phyloP scores from a whole-genome alignment of 2,113 vertebrate genomes.

The Syngnathoides biaculeatus region DNA sequence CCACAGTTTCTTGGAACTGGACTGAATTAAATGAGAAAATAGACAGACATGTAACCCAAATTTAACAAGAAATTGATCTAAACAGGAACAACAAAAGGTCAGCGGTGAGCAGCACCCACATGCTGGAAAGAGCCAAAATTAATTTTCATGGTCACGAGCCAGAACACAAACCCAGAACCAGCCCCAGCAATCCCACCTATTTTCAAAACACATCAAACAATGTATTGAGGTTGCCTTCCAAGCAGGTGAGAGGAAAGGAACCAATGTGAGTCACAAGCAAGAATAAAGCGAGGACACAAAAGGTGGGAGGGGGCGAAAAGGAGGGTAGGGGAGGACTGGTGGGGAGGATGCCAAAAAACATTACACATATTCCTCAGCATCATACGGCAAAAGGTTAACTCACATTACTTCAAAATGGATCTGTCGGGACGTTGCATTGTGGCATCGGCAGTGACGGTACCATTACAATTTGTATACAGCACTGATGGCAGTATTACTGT shows the following conservation, averaged over 20 bases:
- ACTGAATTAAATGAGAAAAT: background rate
- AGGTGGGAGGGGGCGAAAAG: background rate
- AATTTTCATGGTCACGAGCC: background rate
- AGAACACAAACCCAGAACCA: background rate
- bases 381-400: background rate
- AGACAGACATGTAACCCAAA: background rate
- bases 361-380: background rate
- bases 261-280: constrained; percentile 13
- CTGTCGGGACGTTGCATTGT: background rate
- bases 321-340: background rate
- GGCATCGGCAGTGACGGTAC: background rate
- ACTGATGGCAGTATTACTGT: background rate
- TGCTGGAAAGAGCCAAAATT: background rate
- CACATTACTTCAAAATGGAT: background rate
- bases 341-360: background rate
- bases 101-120: too few species aligned
- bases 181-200: constrained; percentile 6
- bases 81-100: background rate
- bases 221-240: constrained; percentile 31
- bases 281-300: constrained; percentile 6
- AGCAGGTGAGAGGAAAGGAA: constrained; percentile 28
- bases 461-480: background rate
- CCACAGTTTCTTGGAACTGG: background rate
- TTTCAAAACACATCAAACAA: constrained; percentile 53
- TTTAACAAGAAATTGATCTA: background rate